Evolutionary conservation across 2,113 vertebrate species (phyloP).

Genomic region (Zingel zingel): DNA sequence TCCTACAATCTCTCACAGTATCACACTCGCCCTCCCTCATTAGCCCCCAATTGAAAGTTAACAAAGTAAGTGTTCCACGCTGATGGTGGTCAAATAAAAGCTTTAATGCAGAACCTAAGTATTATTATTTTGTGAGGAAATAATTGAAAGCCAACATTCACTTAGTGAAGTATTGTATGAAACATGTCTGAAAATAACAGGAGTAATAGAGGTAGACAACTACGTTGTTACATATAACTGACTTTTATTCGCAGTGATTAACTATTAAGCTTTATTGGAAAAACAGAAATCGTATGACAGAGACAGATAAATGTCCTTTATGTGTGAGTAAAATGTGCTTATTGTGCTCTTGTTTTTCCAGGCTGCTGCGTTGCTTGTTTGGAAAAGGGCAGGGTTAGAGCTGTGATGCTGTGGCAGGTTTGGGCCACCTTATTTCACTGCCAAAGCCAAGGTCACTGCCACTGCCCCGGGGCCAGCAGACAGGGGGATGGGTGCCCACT

Average conservation of each 20-base stretch:
- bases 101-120: not conserved
- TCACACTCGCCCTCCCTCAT: not conserved
- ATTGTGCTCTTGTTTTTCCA: slow-evolving; percentile 53
- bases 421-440: slow-evolving; percentile 69
- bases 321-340: slow-evolving; percentile 52
- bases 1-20: not conserved
- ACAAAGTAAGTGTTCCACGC: slow-evolving; percentile 5
- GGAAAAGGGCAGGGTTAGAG: slow-evolving; percentile 49
- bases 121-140: not conserved
- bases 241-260: slow-evolving; percentile 3
- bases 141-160: not conserved
- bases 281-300: slow-evolving; percentile 56
- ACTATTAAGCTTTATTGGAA: not conserved
- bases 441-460: slow-evolving; percentile 86
- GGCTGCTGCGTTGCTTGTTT: slow-evolving; percentile 58
- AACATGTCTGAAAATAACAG: slow-evolving; percentile 1
- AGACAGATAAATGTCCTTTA: slow-evolving; percentile 64
- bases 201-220: not conserved
- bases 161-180: not conserved
- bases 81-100: slow-evolving; percentile 15
- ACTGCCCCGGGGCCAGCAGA: slow-evolving; percentile 85
- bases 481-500: slow-evolving; percentile 78
- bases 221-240: not conserved
- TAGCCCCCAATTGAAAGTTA: not conserved
- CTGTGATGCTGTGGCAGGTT: slow-evolving; percentile 58